Conservation (phyloP, 2,888 invertebrate species). For the Bellardia pandia region DNA sequence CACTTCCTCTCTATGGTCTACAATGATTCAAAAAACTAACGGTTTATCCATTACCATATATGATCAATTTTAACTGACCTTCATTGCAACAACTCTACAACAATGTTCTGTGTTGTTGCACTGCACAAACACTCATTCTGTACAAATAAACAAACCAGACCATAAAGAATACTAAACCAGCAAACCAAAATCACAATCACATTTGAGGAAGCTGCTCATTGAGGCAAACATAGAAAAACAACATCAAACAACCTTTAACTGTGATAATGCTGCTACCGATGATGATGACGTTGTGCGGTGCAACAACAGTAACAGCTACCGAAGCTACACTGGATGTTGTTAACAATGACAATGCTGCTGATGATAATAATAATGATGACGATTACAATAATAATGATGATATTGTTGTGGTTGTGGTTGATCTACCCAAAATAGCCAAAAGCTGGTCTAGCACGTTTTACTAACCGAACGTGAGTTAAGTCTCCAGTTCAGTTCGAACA, state of each 20-base stretch:
- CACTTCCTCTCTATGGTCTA: slow-evolving; percentile 41
- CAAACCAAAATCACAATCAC: slow-evolving; percentile 46
- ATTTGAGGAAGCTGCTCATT: slow-evolving; percentile 58
- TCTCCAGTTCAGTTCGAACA: slow-evolving; percentile 5
- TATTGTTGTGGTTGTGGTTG: slow-evolving; percentile 50
- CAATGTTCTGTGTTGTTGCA: neutral
- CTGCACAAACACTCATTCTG: slow-evolving; percentile 11
- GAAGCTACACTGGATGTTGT: slow-evolving; percentile 36
- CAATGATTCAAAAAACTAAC: slow-evolving; percentile 61
- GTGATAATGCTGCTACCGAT: slow-evolving; percentile 62
- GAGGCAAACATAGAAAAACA: slow-evolving; percentile 19
- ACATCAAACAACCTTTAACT: slow-evolving; percentile 66
- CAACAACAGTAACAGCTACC: slow-evolving; percentile 58
- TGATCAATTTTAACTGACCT: slow-evolving; percentile 66
- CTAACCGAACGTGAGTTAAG: slow-evolving; percentile 53
- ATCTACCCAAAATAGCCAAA: slow-evolving; percentile 60
- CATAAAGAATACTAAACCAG: slow-evolving; percentile 15
- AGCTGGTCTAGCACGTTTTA: slow-evolving; percentile 71
- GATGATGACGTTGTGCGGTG: slow-evolving; percentile 41
- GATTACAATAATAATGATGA: slow-evolving; percentile 45
- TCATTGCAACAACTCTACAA: slow-evolving; percentile 62
- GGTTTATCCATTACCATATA: slow-evolving; percentile 62
- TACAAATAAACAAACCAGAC: slow-evolving; percentile 38
- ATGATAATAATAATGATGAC: slow-evolving; percentile 35
- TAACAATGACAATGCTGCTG: slow-evolving; percentile 46